Base-by-base conservation (phyloP, 2,888 invertebrate species). In the Tenthredo livida region DNA sequence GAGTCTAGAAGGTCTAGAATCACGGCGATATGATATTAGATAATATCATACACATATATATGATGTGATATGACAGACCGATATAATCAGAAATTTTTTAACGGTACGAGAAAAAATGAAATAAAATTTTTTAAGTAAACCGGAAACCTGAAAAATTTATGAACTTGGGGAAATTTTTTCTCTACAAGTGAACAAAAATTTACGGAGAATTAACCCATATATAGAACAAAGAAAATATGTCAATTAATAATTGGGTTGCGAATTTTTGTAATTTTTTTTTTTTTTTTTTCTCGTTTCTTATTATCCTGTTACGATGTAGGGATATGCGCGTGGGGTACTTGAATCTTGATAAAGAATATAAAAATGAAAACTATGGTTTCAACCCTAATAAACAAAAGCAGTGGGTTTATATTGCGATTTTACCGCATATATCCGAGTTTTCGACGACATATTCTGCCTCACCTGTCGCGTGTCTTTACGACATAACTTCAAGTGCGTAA, bases 381-480 rank as follows among this genome's bases (percentile, higher is more conserved):
- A 33, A 67, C 61, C 21, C 21, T 61, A n/a, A 15, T n/a, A n/a
- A 61, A 70, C 37, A 37, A 25, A 29, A 67, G 37, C 37, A 70
- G n/a, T 5, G 43, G 7, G 1, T 10, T 5, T 12, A 5, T 50
- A n/a, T 33, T 29, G 77, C 50, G 17, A 67, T 77, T 40, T 33
- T 58, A 58, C 80, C 37, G 33, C 73, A 29, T 70, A 21, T 77
- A 43, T 77, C 54, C 29, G 77, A 43, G 21, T 77, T 50, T 21
- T 50, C 33, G 29, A 54, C 77, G 77, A 77, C 50, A 77, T 54
- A 77, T 77, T 70, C 50, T 70, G 67, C 58, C 43, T 54, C 67
- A 43, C 83, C 40, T 72, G 50, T 73, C 84, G 84, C 84, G 84
- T 73, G 84, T 58, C 73, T 50, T 47, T 47, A 29, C n/a, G 29